phyloP scores from a whole-genome alignment of 2,113 vertebrate species.

The Aspiorhynchus laticeps region DNA sequence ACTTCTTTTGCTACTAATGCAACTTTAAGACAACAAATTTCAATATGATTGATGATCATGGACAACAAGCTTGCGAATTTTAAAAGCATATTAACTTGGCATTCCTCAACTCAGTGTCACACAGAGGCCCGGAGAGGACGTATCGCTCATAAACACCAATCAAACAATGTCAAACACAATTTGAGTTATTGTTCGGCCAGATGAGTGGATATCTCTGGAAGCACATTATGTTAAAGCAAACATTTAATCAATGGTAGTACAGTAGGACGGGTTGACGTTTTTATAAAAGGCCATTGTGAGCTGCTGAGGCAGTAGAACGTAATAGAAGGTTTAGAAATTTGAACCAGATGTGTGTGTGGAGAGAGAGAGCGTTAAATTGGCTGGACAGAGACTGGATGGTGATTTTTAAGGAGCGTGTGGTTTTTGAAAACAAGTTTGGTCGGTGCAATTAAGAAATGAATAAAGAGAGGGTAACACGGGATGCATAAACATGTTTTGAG shows the following conservation, averaged over 20 bases:
- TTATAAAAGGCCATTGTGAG: slow-evolving; percentile 71
- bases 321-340: slow-evolving; percentile 67
- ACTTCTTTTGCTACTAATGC: slow-evolving; percentile 53
- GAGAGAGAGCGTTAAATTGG: slow-evolving; percentile 35
- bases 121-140: slow-evolving; percentile 17
- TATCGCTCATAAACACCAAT: slow-evolving; percentile 36
- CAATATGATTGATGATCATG: slow-evolving; percentile 74
- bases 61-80: slow-evolving; percentile 60
- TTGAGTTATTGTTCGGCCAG: slow-evolving; percentile 17
- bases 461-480: slow-evolving; percentile 59
- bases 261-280: slow-evolving; percentile 56
- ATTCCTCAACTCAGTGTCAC: slow-evolving; percentile 22
- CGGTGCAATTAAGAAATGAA: slow-evolving; percentile 63
- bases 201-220: slow-evolving; percentile 19
- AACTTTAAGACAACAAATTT: slow-evolving; percentile 72
- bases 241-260: slow-evolving; percentile 58
- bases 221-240: slow-evolving; percentile 54
- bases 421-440: slow-evolving; percentile 61
- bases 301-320: slow-evolving; percentile 64
- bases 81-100: slow-evolving; percentile 57
- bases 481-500: slow-evolving; percentile 48
- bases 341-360: slow-evolving; percentile 73
- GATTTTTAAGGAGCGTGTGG: slow-evolving; percentile 54
- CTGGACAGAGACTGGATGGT: slow-evolving; percentile 50
- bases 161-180: slow-evolving; percentile 51